Evolutionary conservation across 2,888 invertebrate species (phyloP), one percentile per base, ranked within the genome.

Genomic region (Drymonia ruficornis): DNA sequence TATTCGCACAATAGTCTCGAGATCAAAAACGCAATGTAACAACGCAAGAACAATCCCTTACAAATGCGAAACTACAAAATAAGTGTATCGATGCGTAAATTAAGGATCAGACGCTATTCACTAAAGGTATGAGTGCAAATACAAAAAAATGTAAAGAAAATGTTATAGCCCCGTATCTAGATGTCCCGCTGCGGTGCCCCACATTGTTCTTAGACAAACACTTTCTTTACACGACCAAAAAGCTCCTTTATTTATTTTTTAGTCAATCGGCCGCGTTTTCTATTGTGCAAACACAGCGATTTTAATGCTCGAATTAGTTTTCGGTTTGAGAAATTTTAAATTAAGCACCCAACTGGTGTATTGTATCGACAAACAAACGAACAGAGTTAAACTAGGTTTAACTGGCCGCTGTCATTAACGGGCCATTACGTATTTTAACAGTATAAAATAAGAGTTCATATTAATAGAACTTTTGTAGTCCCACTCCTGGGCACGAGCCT

Each of bases 151-250:
- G 52, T 76, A 76, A 85, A 87, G 81, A 89, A 89, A 87, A 89
- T 82, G 80, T 74, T 80, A 74, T 77, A 75, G 76, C 76, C 76
- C 78, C 74, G 84, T 86, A 89, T 88, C 88, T 88, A 86, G 90
- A 87, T 89, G 84, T 80, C 92, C 91, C 91, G 91, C 91, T 91
- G 92, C 72, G 91, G 91, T 87, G 70, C 76, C 63, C 76, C 72
- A 71, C 80, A 86, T 91, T 91, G 91, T 91, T 91, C 91, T 91
- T 90, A 86, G 83, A 91, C 91, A 91, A 91, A 92, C 89, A 91
- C 87, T 89, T 90, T 91, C 86, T 86, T 89, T 80, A 82, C 73
- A 70, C 62, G 59, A 15, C 75, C 74, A 80, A 84, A 85, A 82
- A 82, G 73, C 68, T 67, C 78, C 70, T 80, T 86, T 87, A 84